Conservation (phyloP, 2,113 vertebrate species). For the Lagopus leucura region DNA sequence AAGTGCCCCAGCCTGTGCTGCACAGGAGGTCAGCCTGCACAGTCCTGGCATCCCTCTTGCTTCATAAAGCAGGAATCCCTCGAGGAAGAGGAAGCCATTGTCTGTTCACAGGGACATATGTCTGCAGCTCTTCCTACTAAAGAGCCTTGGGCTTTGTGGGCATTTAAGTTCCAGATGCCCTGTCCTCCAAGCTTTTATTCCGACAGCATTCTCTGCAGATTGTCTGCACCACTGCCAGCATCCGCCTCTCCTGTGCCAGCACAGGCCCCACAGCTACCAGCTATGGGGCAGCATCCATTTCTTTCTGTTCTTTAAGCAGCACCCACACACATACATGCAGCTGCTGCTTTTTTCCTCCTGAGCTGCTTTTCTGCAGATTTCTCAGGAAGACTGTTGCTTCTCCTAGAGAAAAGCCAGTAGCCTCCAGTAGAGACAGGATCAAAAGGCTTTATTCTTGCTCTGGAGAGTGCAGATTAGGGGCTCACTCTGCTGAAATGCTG, state of each 20-base stretch:
- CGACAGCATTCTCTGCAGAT: neutral
- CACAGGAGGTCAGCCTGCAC: neutral
- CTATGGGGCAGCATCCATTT: neutral
- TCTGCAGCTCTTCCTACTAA: neutral
- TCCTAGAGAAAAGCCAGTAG: neutral
- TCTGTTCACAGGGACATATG: neutral
- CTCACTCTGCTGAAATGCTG: neutral
- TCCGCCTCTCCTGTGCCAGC: neutral
- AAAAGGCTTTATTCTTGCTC: neutral
- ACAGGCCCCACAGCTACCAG: neutral
- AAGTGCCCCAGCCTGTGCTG: neutral
- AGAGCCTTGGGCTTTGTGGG: neutral
- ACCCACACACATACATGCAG: neutral
- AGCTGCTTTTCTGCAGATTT: neutral
- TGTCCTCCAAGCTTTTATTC: neutral
- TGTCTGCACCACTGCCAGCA: neutral
- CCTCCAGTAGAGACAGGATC: neutral
- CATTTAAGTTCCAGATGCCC: neutral
- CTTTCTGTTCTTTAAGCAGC: neutral
- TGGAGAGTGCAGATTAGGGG: fast-evolving
- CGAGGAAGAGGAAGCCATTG: neutral
- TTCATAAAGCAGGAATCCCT: fast-evolving
- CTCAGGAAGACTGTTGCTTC: neutral
- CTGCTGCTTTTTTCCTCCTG: neutral
- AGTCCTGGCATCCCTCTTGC: neutral